Evolutionary conservation across 53 echinoderm and acorn worm genomes (phyloP).

Genomic region (Crossaster papposus): DNA sequence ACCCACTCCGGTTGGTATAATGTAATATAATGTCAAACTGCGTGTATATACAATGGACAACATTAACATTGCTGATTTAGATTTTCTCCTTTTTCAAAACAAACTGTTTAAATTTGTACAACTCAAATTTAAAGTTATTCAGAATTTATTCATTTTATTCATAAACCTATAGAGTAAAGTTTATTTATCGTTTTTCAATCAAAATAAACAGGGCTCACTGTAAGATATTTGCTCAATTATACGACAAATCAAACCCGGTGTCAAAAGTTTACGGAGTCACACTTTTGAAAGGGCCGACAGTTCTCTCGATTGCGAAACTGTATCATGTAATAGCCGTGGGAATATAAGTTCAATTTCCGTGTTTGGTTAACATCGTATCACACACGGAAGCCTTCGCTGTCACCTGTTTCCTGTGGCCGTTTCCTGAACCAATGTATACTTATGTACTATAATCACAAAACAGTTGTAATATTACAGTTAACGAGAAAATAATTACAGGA

Average conservation of each 20-base stretch:
- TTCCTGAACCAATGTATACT: neutral
- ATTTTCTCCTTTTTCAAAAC: too few species aligned
- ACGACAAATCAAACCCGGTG: neutral
- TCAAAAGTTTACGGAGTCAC: neutral
- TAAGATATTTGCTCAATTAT: neutral
- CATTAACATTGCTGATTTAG: too few species aligned
- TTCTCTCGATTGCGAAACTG: neutral
- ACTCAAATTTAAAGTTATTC: too few species aligned
- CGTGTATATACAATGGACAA: too few species aligned
- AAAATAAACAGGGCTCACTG: neutral
- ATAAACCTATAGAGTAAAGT: too few species aligned
- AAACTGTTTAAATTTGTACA: too few species aligned
- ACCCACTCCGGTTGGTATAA: neutral
- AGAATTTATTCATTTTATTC: too few species aligned
- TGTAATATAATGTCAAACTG: too few species aligned
- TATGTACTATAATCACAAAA: neutral
- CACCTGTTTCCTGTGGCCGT: slow-evolving; percentile 1
- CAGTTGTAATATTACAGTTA: neutral
- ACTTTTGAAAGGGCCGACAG: neutral
- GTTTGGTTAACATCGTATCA: neutral
- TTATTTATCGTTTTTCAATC: too few species aligned
- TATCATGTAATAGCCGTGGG: neutral
- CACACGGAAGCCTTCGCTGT: neutral
- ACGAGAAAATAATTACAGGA: neutral
- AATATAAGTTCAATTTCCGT: slow-evolving; percentile 18